Evolutionary conservation across 2,113 vertebrate genomes (phyloP).

Genomic region (Recurvirostra avosetta): DNA sequence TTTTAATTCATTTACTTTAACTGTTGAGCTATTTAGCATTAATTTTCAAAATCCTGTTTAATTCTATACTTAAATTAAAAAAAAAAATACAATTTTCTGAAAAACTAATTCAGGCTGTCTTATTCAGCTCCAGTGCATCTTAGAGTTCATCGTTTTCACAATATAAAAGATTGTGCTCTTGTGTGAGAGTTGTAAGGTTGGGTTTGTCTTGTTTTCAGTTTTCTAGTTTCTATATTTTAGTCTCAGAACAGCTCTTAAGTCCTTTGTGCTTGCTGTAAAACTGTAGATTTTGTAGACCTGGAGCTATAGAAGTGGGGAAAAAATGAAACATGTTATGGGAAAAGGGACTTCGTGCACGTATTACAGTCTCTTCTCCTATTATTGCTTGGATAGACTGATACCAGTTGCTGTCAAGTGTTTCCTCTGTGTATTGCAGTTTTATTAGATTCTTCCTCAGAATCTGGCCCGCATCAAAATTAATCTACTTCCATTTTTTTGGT

Average conservation of each 20-base stretch:
- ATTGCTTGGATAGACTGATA: neutral
- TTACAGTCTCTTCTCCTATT: neutral
- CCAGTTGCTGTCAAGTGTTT: neutral
- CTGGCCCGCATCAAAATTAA: neutral
- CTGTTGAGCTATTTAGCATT: neutral
- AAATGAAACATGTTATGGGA: neutral
- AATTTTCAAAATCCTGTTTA: neutral
- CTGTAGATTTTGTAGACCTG: neutral
- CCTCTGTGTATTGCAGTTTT: conserved; percentile 3
- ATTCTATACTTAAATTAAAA: neutral
- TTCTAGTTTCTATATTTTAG: neutral
- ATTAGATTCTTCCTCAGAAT: conserved; percentile 15
- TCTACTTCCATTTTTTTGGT: neutral
- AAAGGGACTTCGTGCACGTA: neutral
- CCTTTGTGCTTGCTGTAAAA: conserved; percentile 9
- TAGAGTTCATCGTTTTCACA: neutral
- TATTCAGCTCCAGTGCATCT: neutral
- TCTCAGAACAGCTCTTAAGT: conserved; percentile 24
- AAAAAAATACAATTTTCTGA: neutral
- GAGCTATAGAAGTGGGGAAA: neutral
- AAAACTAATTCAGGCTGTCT: neutral
- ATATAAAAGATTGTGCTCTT: neutral
- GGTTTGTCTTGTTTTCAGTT: neutral
- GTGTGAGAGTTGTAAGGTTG: neutral
- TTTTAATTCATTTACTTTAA: neutral